phyloP scores from a whole-genome alignment of 2,797 vertebrate genomes.

The Rhabdophis nuchalis region DNA sequence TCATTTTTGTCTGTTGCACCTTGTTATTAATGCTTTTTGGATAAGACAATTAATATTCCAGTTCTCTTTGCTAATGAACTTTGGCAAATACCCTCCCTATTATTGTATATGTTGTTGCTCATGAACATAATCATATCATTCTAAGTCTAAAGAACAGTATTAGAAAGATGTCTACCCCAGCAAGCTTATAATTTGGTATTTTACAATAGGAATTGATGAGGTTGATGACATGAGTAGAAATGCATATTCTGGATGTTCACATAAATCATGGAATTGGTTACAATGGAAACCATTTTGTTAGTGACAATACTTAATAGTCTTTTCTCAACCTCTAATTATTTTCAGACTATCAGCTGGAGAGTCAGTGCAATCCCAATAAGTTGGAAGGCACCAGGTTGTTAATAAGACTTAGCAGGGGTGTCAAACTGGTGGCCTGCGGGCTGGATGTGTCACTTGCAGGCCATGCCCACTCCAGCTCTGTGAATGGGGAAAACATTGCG shows the following conservation, averaged over 20 bases:
- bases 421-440: too few relatives aligned
- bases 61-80: not conserved
- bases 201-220: not conserved
- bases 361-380: not conserved
- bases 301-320: not conserved
- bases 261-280: not conserved
- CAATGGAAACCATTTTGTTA: not conserved
- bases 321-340: not conserved
- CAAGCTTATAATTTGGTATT: not conserved
- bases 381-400: not conserved
- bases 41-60: not conserved
- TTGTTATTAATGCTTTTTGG: not conserved
- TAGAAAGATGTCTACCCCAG: not conserved
- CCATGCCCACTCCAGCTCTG: too few relatives aligned
- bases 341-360: not conserved
- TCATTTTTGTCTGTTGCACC: not conserved
- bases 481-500: too few relatives aligned
- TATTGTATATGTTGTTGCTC: not conserved
- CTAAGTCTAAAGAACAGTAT: not conserved
- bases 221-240: not conserved
- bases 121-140: not conserved
- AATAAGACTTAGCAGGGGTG: not conserved
- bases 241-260: not conserved
- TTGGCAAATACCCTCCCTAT: not conserved
- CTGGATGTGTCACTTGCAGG: too few relatives aligned